A percentile compares a stretch with the other conserved stretches of the same genome.
Conservation (phyloP, 1,140 invertebrate genomes). For the Myzus persicae region DNA sequence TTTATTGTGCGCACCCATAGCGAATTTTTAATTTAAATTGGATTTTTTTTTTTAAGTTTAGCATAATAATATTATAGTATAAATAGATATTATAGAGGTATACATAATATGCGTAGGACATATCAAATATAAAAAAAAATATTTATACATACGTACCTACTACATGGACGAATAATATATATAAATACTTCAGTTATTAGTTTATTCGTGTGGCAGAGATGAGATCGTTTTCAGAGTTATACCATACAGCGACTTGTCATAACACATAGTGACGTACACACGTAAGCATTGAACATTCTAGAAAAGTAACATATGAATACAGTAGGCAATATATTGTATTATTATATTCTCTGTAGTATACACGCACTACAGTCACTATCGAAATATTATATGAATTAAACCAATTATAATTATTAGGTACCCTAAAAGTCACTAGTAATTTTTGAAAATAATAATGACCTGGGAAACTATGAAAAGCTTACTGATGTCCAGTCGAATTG, state of each 20-base stretch:
- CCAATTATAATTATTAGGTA: background rate
- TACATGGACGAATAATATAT: no score
- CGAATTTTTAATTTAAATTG: constrained; percentile 3
- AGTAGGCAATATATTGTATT: background rate
- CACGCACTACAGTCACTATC: background rate
- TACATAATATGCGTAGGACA: background rate
- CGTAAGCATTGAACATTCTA: background rate
- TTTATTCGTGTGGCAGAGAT: background rate
- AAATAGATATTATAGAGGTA: background rate
- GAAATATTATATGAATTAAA: background rate
- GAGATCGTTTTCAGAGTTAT: background rate
- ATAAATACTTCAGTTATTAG: background rate
- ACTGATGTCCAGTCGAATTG: background rate
- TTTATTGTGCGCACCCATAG: background rate
- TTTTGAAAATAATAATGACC: background rate
- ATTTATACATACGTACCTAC: background rate
- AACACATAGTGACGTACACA: background rate
- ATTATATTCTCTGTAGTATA: background rate
- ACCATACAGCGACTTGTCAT: background rate
- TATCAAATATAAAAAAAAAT: background rate
- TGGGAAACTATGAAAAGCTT: background rate
- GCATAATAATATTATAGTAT: background rate
- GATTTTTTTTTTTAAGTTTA: background rate
- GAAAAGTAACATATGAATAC: background rate
- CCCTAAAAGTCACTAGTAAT: background rate